Percentiles rank a stretch among this genome's conserved stretches.
phyloP scores from a whole-genome alignment of 1,140 invertebrate genomes.

The Drosophila arizonae region DNA sequence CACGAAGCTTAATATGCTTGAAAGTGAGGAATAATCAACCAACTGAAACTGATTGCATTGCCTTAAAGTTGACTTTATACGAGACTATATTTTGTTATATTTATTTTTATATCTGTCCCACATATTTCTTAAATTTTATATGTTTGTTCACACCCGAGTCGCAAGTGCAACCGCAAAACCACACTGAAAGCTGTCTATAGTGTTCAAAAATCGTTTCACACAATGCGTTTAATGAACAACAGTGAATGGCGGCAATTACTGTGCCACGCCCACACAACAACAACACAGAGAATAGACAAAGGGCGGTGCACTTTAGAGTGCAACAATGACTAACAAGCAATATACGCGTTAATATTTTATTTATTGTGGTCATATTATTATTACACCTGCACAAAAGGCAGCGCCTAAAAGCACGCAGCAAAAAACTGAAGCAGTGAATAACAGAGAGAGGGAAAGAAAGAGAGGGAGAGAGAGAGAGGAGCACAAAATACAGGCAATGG shows the following conservation, averaged over 20 bases:
- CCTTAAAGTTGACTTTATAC: too few species aligned
- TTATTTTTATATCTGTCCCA: neutral
- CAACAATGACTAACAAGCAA: constrained; percentile 35
- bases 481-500: constrained; percentile 47
- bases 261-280: constrained; percentile 35
- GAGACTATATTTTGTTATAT: too few species aligned
- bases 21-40: too few species aligned
- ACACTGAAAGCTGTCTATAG: constrained; percentile 38
- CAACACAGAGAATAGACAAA: constrained; percentile 38
- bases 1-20: too few species aligned
- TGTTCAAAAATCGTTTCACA: constrained; percentile 47
- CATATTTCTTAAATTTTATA: constrained; percentile 2
- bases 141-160: constrained; percentile 35
- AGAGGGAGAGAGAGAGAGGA: constrained; percentile 2
- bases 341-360: constrained; percentile 35
- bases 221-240: constrained; percentile 68
- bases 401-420: constrained; percentile 52
- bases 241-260: constrained; percentile 50
- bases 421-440: neutral
- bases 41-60: too few species aligned
- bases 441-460: constrained; percentile 2
- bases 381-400: constrained; percentile 51
- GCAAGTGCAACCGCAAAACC: constrained; percentile 55
- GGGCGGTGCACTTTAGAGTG: constrained; percentile 7
- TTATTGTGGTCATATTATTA: constrained; percentile 51